A percentile compares a stretch with the other conserved stretches of the same genome.
phyloP scores from a whole-genome alignment of 1,140 invertebrate species.

The Monochamus saltuarius region DNA sequence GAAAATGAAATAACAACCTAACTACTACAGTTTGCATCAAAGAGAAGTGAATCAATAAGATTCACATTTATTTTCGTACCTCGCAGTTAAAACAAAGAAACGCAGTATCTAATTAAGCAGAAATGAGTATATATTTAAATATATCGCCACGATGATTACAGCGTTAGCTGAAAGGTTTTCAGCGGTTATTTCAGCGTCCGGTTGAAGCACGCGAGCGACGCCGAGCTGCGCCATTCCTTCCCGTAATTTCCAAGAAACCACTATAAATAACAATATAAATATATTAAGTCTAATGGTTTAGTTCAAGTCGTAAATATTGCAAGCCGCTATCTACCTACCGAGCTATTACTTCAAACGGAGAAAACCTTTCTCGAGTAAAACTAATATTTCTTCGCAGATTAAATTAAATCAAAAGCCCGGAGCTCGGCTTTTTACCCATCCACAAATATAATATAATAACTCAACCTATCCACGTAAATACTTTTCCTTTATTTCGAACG shows the following conservation, averaged over 20 bases:
- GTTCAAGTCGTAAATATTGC: constrained; percentile 40
- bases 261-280: constrained; percentile 43
- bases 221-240: constrained; percentile 18
- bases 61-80: no score
- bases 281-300: constrained; percentile 43
- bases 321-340: constrained; percentile 25
- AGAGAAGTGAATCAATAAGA: no score
- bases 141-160: constrained; percentile 21
- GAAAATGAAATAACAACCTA: no score
- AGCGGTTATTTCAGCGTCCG: constrained; percentile 29
- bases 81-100: constrained; percentile 14
- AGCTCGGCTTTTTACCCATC: constrained; percentile 20
- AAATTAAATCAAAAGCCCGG: constrained; percentile 39
- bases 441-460: constrained; percentile 30
- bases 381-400: constrained; percentile 42
- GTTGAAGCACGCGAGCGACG: constrained; percentile 28
- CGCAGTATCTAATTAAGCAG: constrained; percentile 9
- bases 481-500: constrained; percentile 22
- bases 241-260: constrained; percentile 37
- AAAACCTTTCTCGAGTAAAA: constrained; percentile 38
- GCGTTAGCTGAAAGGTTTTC: constrained; percentile 21
- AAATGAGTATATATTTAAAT: constrained; percentile 21
- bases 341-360: constrained; percentile 38
- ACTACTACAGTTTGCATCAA: no score
- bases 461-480: constrained; percentile 19